Evolutionary conservation across 2,797 vertebrate genomes (phyloP).

Genomic region (Austrolebias charrua): DNA sequence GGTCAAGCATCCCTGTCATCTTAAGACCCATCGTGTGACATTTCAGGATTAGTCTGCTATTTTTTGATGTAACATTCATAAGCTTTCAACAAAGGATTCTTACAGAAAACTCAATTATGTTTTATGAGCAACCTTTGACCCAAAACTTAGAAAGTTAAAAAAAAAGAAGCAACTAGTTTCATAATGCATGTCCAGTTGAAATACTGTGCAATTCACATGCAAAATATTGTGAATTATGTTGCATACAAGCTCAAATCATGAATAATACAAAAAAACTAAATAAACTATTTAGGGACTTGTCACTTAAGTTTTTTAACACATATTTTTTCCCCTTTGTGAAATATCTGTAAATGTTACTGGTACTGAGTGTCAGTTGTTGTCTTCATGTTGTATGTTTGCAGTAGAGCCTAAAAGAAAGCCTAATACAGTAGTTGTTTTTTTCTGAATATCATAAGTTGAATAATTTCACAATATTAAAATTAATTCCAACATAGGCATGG

Average conservation of each 20-base stretch:
- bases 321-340: conserved; percentile 15
- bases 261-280: background rate
- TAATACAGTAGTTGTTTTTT: background rate
- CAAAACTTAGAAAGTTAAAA: conserved; percentile 1
- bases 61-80: conserved; percentile 23
- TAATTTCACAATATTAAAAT: background rate
- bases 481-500: background rate
- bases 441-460: background rate
- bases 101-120: background rate
- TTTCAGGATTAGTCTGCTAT: conserved; percentile 22
- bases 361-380: conserved; percentile 36
- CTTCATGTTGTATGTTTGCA: conserved; percentile 27
- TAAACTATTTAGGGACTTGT: conserved; percentile 9
- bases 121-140: background rate
- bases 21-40: conserved; percentile 44
- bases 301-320: conserved; percentile 23
- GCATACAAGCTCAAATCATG: background rate
- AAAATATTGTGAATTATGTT: background rate
- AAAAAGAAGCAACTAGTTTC: background rate
- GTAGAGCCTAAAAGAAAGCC: conserved; percentile 1
- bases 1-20: conserved; percentile 70
- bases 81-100: background rate
- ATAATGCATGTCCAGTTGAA: background rate
- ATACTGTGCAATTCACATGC: background rate
- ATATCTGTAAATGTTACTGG: conserved; percentile 45